phyloP scores from a whole-genome alignment of 2,113 vertebrate genomes.

The Balaenoptera acutorostrata region DNA sequence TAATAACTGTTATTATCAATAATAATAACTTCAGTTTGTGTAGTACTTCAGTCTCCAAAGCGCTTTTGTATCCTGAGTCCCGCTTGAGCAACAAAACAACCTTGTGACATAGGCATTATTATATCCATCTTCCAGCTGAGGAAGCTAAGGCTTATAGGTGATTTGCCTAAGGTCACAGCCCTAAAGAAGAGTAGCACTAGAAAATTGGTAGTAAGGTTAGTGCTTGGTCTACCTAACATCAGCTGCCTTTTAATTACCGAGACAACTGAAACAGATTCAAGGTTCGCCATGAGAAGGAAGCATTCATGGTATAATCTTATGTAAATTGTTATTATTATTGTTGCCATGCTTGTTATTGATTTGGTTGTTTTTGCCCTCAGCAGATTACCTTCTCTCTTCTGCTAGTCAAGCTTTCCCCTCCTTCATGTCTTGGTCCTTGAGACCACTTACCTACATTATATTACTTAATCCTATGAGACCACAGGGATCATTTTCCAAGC shows the following conservation, averaged over 20 bases:
- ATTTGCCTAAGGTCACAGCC: not conserved
- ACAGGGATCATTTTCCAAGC: not conserved
- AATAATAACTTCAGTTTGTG: not conserved
- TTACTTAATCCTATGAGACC: not conserved
- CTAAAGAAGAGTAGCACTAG: not conserved
- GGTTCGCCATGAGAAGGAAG: not conserved
- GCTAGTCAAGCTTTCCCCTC: not conserved
- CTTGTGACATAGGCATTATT: not conserved
- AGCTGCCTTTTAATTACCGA: slow-evolving; percentile 8
- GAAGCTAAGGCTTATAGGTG: not conserved
- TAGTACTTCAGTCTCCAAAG: not conserved
- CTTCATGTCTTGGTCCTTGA: not conserved
- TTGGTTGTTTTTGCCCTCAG: not conserved
- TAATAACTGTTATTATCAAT: slow-evolving; percentile 2
- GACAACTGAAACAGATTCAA: not conserved
- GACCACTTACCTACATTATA: not conserved
- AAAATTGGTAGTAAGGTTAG: not conserved
- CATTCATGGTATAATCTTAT: not conserved
- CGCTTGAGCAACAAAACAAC: not conserved
- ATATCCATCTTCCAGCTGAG: not conserved
- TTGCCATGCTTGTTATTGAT: not conserved
- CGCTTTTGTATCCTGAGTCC: not conserved
- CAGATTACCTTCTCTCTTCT: not conserved
- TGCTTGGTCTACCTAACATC: not conserved
- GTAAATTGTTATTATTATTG: not conserved